These are phyloP conservation scores for Eubasilissa regina DNA, from an alignment of 1,140 invertebrate species.

Conservation along the genomic window DNA sequence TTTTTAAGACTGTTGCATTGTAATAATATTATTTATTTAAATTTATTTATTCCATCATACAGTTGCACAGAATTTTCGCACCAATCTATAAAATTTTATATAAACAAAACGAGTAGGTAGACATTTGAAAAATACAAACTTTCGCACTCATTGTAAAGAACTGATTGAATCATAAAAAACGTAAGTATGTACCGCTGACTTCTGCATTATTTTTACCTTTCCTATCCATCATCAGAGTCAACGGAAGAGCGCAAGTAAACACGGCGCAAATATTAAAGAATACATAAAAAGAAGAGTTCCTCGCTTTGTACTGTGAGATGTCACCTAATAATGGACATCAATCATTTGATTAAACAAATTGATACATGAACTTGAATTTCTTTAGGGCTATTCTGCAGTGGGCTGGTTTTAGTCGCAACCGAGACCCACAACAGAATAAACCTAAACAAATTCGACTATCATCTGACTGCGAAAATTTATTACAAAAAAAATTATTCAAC, in stretches of 20 bases:
- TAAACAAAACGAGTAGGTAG: background rate
- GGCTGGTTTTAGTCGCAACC: too few species aligned
- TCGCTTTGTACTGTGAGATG: too few species aligned
- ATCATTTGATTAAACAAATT: background rate
- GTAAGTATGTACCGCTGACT: background rate
- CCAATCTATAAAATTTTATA: background rate
- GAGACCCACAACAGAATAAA: too few species aligned
- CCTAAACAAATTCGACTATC: too few species aligned
- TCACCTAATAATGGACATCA: background rate
- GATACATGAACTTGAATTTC: too few species aligned
- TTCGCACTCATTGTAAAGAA: slow-evolving; percentile 26
- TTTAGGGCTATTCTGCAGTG: too few species aligned
- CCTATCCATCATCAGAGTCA: slow-evolving; percentile 30
- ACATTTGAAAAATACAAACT: background rate
- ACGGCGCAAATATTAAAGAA: background rate
- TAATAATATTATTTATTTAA: too few species aligned
- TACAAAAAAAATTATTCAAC: too few species aligned
- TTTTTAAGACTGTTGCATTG: too few species aligned
- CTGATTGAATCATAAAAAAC: background rate
- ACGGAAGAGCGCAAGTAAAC: background rate
- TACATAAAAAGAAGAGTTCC: too few species aligned
- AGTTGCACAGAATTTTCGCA: background rate
- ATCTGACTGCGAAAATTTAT: too few species aligned
- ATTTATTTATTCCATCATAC: background rate
- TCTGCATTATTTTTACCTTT: slow-evolving; percentile 45